Percentiles rank a stretch among this genome's conserved stretches.
Evolutionary conservation across 2,797 vertebrate species (phyloP).

Genomic region (Echeneis naucrates): DNA sequence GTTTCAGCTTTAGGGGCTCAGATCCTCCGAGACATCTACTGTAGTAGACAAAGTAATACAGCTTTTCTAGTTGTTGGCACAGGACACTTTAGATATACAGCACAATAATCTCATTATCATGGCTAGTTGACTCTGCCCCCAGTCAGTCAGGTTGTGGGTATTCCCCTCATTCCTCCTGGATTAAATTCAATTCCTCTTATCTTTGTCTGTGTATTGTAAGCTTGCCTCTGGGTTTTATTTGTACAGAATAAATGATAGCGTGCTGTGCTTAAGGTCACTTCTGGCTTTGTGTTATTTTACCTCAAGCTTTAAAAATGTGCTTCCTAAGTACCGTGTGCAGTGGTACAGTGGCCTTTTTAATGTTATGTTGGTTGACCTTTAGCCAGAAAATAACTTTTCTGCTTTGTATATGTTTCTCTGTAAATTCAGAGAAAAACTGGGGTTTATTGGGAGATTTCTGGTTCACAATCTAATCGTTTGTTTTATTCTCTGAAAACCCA

Average conservation of each 20-base stretch:
- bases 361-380: neutral
- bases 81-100: constrained; percentile 56
- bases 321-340: neutral
- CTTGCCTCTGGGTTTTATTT: constrained; percentile 21
- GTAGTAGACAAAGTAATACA: constrained; percentile 54
- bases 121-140: constrained; percentile 39
- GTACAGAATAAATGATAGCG: constrained; percentile 10
- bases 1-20: constrained; percentile 32
- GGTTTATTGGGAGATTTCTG: constrained; percentile 27
- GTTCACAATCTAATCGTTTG: constrained; percentile 29
- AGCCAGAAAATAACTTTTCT: neutral
- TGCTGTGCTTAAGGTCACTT: constrained; percentile 4
- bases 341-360: neutral
- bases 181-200: constrained; percentile 53
- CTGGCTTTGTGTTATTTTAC: constrained; percentile 7
- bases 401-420: constrained; percentile 5
- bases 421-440: constrained; percentile 32
- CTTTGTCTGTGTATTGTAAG: constrained; percentile 42
- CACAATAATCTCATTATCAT: constrained; percentile 66
- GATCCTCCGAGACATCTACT: constrained; percentile 23
- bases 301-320: constrained; percentile 10
- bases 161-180: constrained; percentile 59
- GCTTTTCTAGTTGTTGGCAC: constrained; percentile 53
- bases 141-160: constrained; percentile 54
- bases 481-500: constrained; percentile 37